A percentile compares a stretch with the other conserved stretches of the same genome.
Evolutionary conservation across 2,113 vertebrate species (phyloP).

Genomic region (Spermophilus dauricus): DNA sequence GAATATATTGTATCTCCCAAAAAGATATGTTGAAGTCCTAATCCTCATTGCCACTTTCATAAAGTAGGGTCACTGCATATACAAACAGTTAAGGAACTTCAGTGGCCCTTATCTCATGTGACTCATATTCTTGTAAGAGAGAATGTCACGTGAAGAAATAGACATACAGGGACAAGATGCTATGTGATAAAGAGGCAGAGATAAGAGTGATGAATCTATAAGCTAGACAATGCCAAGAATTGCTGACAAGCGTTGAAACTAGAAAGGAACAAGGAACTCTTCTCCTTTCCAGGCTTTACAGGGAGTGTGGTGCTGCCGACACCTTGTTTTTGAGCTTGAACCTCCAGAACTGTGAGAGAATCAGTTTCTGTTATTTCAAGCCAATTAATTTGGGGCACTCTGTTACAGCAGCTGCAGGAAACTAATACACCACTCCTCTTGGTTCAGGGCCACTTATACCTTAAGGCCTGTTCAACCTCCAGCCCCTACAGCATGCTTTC

Average conservation of each 20-base stretch:
- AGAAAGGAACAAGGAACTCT: background rate
- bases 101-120: background rate
- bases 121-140: background rate
- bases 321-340: background rate
- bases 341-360: background rate
- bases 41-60: background rate
- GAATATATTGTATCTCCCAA: background rate
- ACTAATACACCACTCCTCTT: background rate
- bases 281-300: background rate
- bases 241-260: background rate
- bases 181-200: background rate
- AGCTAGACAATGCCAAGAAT: background rate
- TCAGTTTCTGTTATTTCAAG: background rate
- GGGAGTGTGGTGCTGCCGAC: accelerated
- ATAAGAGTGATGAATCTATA: accelerated
- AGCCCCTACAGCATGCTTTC: background rate
- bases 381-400: background rate
- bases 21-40: background rate
- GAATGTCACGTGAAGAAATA: background rate
- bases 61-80: background rate
- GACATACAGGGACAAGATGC: background rate
- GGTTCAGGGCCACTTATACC: background rate
- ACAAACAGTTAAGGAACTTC: background rate
- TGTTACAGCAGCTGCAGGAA: background rate
- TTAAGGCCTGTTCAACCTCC: background rate